Evolutionary conservation across 2,797 vertebrate genomes (phyloP).

Genomic region (Oreochromis grahami): DNA sequence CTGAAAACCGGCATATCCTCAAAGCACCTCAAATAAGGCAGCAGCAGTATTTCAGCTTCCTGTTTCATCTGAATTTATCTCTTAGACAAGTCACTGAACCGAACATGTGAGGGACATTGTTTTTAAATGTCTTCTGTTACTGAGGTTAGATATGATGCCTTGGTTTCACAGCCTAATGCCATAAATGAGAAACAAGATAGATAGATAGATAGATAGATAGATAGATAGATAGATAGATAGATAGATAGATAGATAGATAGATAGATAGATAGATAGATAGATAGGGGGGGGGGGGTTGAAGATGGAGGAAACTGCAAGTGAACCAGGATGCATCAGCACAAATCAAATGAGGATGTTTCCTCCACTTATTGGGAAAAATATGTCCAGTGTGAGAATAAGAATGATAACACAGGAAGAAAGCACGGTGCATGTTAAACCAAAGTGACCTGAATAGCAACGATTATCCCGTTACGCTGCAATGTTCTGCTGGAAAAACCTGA

Average conservation of each 20-base stretch:
- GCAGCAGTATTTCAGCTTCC: not conserved
- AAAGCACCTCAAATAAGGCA: not conserved
- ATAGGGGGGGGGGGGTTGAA: not conserved
- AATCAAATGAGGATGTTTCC: not conserved
- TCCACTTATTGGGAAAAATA: not conserved
- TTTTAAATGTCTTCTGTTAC: not conserved
- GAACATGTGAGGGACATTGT: not conserved
- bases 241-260: not conserved
- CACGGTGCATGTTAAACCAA: not conserved
- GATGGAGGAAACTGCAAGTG: no score
- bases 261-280: accelerated
- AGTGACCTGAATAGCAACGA: not conserved
- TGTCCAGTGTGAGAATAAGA: not conserved
- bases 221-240: not conserved
- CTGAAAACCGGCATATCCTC: not conserved
- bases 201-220: no score
- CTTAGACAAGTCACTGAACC: not conserved
- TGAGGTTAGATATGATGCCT: accelerated
- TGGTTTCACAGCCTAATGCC: not conserved
- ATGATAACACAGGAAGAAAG: not conserved
- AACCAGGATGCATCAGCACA: not conserved
- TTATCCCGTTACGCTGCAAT: not conserved
- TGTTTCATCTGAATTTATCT: not conserved
- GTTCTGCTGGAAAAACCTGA: not conserved
- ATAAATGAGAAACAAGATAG: not conserved